Evolutionary conservation across 2,797 vertebrate genomes (phyloP).

Genomic region (Eremophila alpestris): DNA sequence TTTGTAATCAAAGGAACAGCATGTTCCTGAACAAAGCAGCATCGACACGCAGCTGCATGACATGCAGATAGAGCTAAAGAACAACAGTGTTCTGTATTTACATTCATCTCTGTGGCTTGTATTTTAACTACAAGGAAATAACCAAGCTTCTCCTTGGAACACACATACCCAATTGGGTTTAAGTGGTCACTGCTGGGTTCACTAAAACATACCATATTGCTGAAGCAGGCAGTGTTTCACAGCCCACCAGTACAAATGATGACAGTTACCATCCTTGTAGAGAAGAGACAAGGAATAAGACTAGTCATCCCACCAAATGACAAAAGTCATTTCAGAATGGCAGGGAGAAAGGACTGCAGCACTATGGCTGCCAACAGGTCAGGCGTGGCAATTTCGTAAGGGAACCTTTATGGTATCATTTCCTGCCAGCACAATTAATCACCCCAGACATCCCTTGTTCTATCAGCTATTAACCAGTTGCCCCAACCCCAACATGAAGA

Average conservation of each 20-base stretch:
- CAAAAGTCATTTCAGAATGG: not conserved
- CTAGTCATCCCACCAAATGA: not conserved
- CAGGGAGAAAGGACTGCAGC: not conserved
- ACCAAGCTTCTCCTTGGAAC: not conserved
- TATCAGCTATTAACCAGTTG: slow-evolving; percentile 53
- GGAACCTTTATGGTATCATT: slow-evolving; percentile 24
- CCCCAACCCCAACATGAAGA: not conserved
- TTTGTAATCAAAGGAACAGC: not conserved
- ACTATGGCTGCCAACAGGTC: not conserved
- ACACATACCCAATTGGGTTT: fast-evolving
- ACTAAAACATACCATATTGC: not conserved
- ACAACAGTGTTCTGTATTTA: not conserved
- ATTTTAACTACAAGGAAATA: slow-evolving; percentile 1
- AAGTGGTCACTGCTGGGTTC: not conserved
- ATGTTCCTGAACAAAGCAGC: not conserved
- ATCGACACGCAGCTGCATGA: not conserved
- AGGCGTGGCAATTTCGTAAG: not conserved
- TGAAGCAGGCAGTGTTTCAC: not conserved
- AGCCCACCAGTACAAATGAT: not conserved
- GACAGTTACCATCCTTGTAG: not conserved
- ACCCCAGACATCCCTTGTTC: slow-evolving; percentile 8
- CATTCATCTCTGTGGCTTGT: not conserved
- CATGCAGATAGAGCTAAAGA: not conserved
- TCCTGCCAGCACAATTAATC: slow-evolving; percentile 42
- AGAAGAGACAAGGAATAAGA: not conserved